Conservation (phyloP, 2,888 invertebrate species). For the Rhaphigaster nebulosa region DNA sequence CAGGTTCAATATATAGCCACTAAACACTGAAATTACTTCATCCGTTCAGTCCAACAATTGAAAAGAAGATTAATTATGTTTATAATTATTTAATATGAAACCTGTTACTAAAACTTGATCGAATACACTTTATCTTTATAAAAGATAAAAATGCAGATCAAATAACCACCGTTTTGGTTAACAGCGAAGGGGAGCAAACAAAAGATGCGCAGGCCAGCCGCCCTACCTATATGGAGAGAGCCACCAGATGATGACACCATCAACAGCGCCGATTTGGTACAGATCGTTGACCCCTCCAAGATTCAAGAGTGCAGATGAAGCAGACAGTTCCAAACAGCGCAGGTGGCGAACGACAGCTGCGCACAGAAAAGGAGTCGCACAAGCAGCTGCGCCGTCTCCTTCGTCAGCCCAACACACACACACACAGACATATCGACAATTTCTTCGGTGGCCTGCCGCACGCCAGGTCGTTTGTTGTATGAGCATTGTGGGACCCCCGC, state of each 20-base stretch:
- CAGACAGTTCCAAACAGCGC: neutral
- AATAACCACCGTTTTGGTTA: neutral
- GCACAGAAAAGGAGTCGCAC: conserved; percentile 10
- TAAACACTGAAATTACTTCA: too few species aligned
- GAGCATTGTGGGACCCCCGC: conserved; percentile 21
- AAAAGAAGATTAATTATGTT: too few species aligned
- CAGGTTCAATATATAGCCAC: too few species aligned
- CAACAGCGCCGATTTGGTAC: neutral
- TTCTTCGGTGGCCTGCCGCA: conserved; percentile 12
- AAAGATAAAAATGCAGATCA: neutral
- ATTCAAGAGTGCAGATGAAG: conserved; percentile 12
- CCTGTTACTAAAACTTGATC: too few species aligned
- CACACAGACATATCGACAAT: conserved; percentile 15
- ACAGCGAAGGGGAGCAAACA: neutral
- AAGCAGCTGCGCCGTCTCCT: conserved; percentile 19
- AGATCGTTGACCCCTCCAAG: conserved; percentile 29
- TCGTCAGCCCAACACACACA: conserved; percentile 1
- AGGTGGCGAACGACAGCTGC: conserved; percentile 39
- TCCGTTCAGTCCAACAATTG: too few species aligned
- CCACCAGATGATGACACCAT: conserved; percentile 36
- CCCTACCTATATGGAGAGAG: neutral
- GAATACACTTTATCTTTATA: neutral
- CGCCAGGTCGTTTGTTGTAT: conserved; percentile 26
- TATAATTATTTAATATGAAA: too few species aligned
- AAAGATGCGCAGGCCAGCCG: neutral